A percentile compares a stretch with the other conserved stretches of the same genome.
phyloP scores from a whole-genome alignment of 2,888 invertebrate species.

The Chirona hameri region DNA sequence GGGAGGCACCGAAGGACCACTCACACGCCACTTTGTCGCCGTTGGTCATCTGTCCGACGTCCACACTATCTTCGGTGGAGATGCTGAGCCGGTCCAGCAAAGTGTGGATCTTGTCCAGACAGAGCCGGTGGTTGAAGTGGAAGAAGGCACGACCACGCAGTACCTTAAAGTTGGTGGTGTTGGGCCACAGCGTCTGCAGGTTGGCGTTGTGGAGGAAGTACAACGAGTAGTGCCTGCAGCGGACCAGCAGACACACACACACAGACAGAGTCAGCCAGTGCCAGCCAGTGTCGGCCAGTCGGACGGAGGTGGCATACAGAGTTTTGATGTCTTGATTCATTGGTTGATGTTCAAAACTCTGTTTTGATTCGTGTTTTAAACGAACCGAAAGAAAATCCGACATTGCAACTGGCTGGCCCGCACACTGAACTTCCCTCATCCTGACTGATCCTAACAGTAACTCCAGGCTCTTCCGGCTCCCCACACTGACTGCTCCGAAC shows the following conservation, averaged over 20 bases:
- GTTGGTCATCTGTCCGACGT: slow-evolving; percentile 55
- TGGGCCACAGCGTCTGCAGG: slow-evolving; percentile 50
- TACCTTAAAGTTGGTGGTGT: slow-evolving; percentile 57
- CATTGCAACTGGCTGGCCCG: too few relatives aligned
- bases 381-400: too few relatives aligned
- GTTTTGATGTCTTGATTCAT: not conserved
- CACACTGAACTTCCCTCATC: too few relatives aligned
- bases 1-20: too few relatives aligned
- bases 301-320: not conserved
- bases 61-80: slow-evolving; percentile 28
- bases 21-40: slow-evolving; percentile 5
- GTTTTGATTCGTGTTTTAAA: too few relatives aligned
- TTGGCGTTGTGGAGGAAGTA: slow-evolving; percentile 52
- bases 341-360: too few relatives aligned
- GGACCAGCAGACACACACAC: too few relatives aligned
- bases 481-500: too few relatives aligned
- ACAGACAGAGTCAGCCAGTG: slow-evolving; percentile 43
- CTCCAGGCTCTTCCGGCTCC: too few relatives aligned
- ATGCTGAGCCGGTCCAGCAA: slow-evolving; percentile 51
- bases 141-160: slow-evolving; percentile 71
- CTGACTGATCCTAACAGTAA: too few relatives aligned
- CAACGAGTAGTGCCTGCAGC: slow-evolving; percentile 54
- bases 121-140: slow-evolving; percentile 88
- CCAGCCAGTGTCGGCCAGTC: not conserved
- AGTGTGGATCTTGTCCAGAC: slow-evolving; percentile 68